Evolutionary conservation across 1,140 invertebrate genomes (phyloP).

Genomic region (Chrysoperla carnea): DNA sequence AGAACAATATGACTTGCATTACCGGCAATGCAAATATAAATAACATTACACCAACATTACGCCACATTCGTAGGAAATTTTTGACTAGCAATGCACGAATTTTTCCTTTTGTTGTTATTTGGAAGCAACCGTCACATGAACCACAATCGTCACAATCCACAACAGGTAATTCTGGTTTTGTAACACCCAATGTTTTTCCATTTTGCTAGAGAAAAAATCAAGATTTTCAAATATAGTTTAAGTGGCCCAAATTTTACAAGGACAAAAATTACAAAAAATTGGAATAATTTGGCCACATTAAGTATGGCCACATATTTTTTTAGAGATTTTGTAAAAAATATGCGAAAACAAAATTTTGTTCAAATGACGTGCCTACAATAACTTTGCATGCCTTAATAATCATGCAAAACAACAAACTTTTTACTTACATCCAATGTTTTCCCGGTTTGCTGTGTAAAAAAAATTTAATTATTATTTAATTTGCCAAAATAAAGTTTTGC

Average conservation of each 20-base stretch:
- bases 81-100: slow-evolving; percentile 66
- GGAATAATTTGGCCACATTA: too few relatives aligned
- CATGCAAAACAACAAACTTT: too few relatives aligned
- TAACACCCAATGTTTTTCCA: slow-evolving; percentile 4
- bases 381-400: too few relatives aligned
- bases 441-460: too few relatives aligned
- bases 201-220: not conserved
- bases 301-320: too few relatives aligned
- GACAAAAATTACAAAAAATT: too few relatives aligned
- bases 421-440: too few relatives aligned
- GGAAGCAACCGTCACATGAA: slow-evolving; percentile 26
- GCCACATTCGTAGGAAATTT: slow-evolving; percentile 78
- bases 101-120: slow-evolving; percentile 17
- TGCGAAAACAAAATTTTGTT: too few relatives aligned
- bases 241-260: not conserved
- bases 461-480: too few relatives aligned
- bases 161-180: slow-evolving; percentile 8
- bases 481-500: too few relatives aligned
- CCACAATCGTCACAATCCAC: slow-evolving; percentile 16
- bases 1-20: slow-evolving; percentile 86
- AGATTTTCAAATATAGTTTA: not conserved
- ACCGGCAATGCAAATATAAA: slow-evolving; percentile 86
- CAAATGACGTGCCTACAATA: too few relatives aligned
- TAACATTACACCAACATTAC: slow-evolving; percentile 75
- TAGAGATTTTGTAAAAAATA: too few relatives aligned